Base-by-base conservation (phyloP, 2,797 vertebrate genomes). In the Forpus xanthops region DNA sequence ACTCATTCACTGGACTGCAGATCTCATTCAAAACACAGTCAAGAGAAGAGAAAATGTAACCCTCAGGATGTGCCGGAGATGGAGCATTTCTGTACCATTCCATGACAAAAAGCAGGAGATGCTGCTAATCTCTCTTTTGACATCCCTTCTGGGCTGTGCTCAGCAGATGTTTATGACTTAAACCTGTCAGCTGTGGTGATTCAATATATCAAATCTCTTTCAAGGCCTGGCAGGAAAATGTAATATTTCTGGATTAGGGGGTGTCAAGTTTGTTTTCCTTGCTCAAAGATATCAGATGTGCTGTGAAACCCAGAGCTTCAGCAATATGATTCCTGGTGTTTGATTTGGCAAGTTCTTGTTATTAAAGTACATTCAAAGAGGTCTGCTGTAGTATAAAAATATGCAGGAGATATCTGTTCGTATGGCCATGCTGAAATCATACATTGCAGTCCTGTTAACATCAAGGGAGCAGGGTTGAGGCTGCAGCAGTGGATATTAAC, bases 151-250 rank as follows among this genome's bases (percentile, higher is more conserved):
- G 1, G 70, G 79, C 87, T 72, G 23, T 73, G 76, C 76, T 93
- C 76, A 76, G 89, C 78, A 92, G 87, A 79, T 76, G 80, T 91
- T 90, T 76, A 33, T 61, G 89, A 64, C 45, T 86, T 94, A 94
- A 96, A 93, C 64, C 60, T 88, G 85, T 95, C 89, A 96, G 76
- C 50, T 81, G 70, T 61, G 70, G 85, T 53, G 84, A 92, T 86
- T 35, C 81, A 73, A 76, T 91, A n/a, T 52, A 73, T 76, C 87
- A 88, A 93, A 94, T 64, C 61, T 89, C 41, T 85, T 89, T 66
- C 3, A 12, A 81, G 53, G 33, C 55, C 76, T 24, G 4, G 61
- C 27, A 92, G 53, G 58, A 91, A 87, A 81, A 87, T 47, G 30
- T 78, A 72, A 18, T 84, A 68, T 77, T 31, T 72, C 68, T 71